Percentiles rank a stretch among this genome's conserved stretches.
Evolutionary conservation across 2,888 invertebrate species (phyloP).

Genomic region (Noctua comes): DNA sequence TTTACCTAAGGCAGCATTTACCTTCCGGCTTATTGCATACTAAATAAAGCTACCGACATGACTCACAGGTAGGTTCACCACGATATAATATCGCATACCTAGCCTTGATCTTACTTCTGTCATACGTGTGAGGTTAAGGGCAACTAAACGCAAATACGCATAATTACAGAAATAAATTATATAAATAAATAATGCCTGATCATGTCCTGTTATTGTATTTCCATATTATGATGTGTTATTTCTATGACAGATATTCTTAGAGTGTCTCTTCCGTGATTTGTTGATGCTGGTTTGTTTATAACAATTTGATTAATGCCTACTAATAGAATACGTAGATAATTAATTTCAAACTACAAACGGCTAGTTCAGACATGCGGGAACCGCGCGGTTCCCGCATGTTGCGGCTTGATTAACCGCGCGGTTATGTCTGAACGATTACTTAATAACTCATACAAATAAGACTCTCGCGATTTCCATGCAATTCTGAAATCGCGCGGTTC

Average conservation of each 20-base stretch:
- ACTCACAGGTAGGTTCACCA: conserved; percentile 32
- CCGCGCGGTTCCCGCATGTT: no score
- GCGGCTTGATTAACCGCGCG: no score
- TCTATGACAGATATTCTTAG: conserved; percentile 37
- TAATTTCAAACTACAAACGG: background rate
- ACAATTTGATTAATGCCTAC: background rate
- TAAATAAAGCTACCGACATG: conserved; percentile 13
- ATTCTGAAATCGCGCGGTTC: no score
- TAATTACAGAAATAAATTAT: conserved; percentile 51
- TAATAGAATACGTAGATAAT: background rate
- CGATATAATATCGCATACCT: conserved; percentile 38
- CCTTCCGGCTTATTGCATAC: conserved; percentile 13
- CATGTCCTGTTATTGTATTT: conserved; percentile 50
- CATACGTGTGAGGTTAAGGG: conserved; percentile 58
- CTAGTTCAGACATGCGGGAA: no score
- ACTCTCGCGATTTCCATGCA: no score
- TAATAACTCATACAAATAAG: no score
- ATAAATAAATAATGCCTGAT: conserved; percentile 44
- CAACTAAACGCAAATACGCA: conserved; percentile 54
- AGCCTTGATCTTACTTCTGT: conserved; percentile 54
- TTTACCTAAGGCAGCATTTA: no score
- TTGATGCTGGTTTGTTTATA: conserved; percentile 15
- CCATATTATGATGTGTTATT: conserved; percentile 54
- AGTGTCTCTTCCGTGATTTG: conserved; percentile 43
- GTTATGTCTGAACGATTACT: no score